A percentile compares a stretch with the other conserved stretches of the same genome.
Evolutionary conservation across 2,797 vertebrate genomes (phyloP).

Genomic region (Ibycter americanus): DNA sequence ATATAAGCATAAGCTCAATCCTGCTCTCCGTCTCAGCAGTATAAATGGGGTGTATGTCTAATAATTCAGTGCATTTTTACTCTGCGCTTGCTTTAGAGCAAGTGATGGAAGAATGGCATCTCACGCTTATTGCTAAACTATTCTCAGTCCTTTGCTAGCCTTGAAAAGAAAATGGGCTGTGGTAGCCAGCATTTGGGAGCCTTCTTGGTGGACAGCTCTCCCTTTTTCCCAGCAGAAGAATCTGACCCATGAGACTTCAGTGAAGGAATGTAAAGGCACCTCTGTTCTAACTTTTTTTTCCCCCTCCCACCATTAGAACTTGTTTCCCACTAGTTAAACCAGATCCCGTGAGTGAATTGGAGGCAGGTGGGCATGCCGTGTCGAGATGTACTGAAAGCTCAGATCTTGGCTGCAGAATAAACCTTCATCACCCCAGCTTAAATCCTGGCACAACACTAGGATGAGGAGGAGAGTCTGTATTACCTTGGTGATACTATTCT

Average conservation of each 20-base stretch:
- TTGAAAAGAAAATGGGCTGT: not conserved
- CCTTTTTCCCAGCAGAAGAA: not conserved
- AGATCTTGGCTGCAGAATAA: not conserved
- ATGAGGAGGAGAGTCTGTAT: not conserved
- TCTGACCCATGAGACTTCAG: not conserved
- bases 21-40: not conserved
- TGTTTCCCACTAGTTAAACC: not conserved
- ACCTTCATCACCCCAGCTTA: not conserved
- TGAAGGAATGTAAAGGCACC: not conserved
- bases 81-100: not conserved
- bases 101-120: not conserved
- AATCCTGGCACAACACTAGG: not conserved
- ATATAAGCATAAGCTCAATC: not conserved
- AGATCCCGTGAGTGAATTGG: not conserved
- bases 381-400: not conserved
- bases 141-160: not conserved
- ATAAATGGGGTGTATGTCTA: not conserved
- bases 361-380: not conserved
- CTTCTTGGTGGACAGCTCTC: not conserved
- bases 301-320: fast-evolving
- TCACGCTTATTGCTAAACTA: not conserved
- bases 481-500: not conserved
- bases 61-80: not conserved
- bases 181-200: not conserved
- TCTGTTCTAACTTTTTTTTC: fast-evolving